These are phyloP conservation scores for Pseudochirops corinnae DNA, from an alignment of 2,797 vertebrate genomes.

Conservation along the genomic window DNA sequence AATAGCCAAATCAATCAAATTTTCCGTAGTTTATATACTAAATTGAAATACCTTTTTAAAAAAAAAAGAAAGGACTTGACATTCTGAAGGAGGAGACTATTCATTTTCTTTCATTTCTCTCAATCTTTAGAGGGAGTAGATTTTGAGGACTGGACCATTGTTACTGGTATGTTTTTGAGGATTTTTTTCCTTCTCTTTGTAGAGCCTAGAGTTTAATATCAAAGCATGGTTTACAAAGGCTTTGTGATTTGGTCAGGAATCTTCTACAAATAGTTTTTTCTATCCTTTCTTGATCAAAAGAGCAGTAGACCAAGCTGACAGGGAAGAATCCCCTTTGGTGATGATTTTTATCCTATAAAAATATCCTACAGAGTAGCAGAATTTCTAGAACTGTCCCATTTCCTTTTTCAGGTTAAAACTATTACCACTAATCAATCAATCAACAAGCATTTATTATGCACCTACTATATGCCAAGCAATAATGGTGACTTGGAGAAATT, in stretches of 20 bases:
- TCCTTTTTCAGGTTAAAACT: conserved; percentile 2
- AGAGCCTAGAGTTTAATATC: conserved; percentile 20
- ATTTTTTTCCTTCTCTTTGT: conserved; percentile 33
- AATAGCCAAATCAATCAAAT: conserved; percentile 10
- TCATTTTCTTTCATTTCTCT: conserved; percentile 22
- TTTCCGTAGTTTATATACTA: conserved; percentile 1
- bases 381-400: background rate
- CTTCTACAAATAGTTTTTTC: conserved; percentile 11
- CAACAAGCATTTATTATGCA: background rate
- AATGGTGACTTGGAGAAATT: background rate
- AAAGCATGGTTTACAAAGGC: conserved; percentile 4
- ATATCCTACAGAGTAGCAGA: background rate
- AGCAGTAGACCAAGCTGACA: background rate
- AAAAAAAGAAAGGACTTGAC: background rate
- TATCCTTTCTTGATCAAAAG: background rate
- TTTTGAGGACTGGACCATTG: background rate
- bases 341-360: background rate
- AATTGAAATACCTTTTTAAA: conserved; percentile 32
- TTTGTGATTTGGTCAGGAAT: background rate
- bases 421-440: background rate
- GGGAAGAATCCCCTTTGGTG: conserved; percentile 6
- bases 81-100: background rate
- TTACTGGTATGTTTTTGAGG: conserved; percentile 1
- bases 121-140: background rate
- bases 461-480: background rate